A percentile compares a stretch with the other conserved stretches of the same genome.
Evolutionary conservation across 1,140 invertebrate genomes (phyloP).

Genomic region (Heliconius melpomene): DNA sequence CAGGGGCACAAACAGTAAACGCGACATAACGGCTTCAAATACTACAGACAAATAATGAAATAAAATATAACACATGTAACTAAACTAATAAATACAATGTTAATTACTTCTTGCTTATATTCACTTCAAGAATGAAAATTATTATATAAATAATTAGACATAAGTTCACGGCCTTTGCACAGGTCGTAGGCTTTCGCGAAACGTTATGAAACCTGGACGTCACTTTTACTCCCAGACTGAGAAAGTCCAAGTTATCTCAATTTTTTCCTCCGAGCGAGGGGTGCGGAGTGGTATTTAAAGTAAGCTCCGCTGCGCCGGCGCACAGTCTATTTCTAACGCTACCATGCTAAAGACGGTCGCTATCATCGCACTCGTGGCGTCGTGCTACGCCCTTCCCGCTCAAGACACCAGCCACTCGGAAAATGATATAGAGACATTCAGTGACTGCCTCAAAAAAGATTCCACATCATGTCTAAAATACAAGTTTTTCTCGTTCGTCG

Average conservation of each 20-base stretch:
- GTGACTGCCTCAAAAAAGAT: constrained; percentile 89
- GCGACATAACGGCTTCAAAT: too few relatives aligned
- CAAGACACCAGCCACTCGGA: constrained; percentile 85
- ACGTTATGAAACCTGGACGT: constrained; percentile 72
- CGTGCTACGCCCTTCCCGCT: constrained; percentile 83
- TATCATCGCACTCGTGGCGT: constrained; percentile 79
- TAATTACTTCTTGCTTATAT: neutral
- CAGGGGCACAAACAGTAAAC: too few relatives aligned
- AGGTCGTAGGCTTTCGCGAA: constrained; percentile 64
- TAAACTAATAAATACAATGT: neutral
- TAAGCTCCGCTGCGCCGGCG: constrained; percentile 47
- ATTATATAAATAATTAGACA: constrained; percentile 2
- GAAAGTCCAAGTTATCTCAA: constrained; percentile 71
- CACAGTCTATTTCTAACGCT: constrained; percentile 56
- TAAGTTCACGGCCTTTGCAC: constrained; percentile 62
- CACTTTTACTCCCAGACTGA: constrained; percentile 74
- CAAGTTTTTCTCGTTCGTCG: constrained; percentile 91
- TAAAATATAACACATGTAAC: too few relatives aligned
- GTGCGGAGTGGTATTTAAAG: constrained; percentile 68
- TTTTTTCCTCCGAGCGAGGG: constrained; percentile 60
- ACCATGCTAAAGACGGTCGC: constrained; percentile 72
- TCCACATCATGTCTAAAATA: constrained; percentile 91
- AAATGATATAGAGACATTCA: constrained; percentile 88
- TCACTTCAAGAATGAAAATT: neutral
- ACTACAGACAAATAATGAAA: too few relatives aligned